Percentiles rank a stretch among this genome's conserved stretches.
phyloP scores from a whole-genome alignment of 2,797 vertebrate species.

The Jordanella pulchra region DNA sequence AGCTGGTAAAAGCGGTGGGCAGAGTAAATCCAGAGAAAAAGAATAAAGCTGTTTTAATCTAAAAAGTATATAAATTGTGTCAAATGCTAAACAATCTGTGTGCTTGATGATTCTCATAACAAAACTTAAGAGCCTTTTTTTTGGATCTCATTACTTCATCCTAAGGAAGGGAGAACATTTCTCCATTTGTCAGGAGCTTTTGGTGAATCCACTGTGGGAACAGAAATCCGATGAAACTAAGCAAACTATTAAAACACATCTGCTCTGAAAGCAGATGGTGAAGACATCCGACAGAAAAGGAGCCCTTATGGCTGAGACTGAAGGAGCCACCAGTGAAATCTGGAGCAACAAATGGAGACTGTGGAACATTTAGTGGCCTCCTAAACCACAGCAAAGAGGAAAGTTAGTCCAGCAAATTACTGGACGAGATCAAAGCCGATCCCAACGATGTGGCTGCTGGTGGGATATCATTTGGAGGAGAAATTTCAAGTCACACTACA shows the following conservation, averaged over 20 bases:
- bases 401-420: slow-evolving; percentile 29
- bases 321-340: slow-evolving; percentile 35
- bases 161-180: neutral
- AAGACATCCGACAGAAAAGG: slow-evolving; percentile 51
- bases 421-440: slow-evolving; percentile 15
- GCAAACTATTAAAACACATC: slow-evolving; percentile 51
- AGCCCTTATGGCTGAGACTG: slow-evolving; percentile 38
- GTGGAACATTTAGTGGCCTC: slow-evolving; percentile 57
- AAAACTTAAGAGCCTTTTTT: too few relatives aligned
- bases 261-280: slow-evolving; percentile 53
- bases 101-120: too few relatives aligned
- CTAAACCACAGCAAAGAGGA: slow-evolving; percentile 62
- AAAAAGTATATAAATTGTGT: too few relatives aligned
- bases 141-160: neutral
- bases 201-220: slow-evolving; percentile 34
- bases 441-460: neutral
- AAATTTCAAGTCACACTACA: neutral
- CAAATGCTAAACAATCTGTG: too few relatives aligned
- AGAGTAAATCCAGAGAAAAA: too few relatives aligned
- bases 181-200: slow-evolving; percentile 36
- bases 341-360: slow-evolving; percentile 57
- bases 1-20: too few relatives aligned
- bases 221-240: slow-evolving; percentile 40
- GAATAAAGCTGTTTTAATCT: neutral
- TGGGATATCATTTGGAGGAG: slow-evolving; percentile 16